A percentile compares a stretch with the other conserved stretches of the same genome.
These are phyloP conservation scores for Trachythela sp. DNA, from an alignment of 64 coral and sea anemone genomes.

Conservation along the genomic window DNA sequence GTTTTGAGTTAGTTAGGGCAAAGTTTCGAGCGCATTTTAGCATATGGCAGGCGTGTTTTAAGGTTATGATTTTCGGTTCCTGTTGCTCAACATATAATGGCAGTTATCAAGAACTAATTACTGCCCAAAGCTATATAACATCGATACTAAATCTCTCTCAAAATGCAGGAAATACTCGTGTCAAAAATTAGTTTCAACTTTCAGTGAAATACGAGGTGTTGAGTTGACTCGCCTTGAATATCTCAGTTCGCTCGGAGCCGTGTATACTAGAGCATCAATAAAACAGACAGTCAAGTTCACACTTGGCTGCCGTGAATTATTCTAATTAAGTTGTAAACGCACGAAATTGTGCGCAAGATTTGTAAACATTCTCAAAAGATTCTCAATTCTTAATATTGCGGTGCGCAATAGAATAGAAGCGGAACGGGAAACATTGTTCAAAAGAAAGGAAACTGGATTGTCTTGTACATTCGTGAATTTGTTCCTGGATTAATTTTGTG, in stretches of 20 bases:
- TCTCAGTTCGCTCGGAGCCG: background rate
- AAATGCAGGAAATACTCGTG: background rate
- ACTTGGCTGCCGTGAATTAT: background rate
- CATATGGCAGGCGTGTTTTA: background rate
- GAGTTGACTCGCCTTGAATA: background rate
- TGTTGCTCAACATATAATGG: background rate
- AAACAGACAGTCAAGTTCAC: background rate
- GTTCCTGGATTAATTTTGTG: no score
- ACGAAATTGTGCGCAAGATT: background rate
- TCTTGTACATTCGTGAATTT: no score
- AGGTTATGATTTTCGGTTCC: background rate
- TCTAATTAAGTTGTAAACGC: background rate
- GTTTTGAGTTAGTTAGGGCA: background rate
- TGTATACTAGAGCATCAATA: background rate
- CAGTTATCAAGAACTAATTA: background rate
- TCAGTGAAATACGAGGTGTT: background rate
- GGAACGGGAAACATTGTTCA: no score
- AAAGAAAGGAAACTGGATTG: no score
- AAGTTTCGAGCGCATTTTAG: background rate
- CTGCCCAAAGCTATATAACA: background rate
- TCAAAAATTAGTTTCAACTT: background rate
- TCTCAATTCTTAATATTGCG: background rate
- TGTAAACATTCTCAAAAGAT: background rate
- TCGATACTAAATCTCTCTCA: background rate
- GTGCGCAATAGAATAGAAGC: background rate